Conservation (phyloP, 2,888 invertebrate genomes). For the Oegoconia quadripuncta region DNA sequence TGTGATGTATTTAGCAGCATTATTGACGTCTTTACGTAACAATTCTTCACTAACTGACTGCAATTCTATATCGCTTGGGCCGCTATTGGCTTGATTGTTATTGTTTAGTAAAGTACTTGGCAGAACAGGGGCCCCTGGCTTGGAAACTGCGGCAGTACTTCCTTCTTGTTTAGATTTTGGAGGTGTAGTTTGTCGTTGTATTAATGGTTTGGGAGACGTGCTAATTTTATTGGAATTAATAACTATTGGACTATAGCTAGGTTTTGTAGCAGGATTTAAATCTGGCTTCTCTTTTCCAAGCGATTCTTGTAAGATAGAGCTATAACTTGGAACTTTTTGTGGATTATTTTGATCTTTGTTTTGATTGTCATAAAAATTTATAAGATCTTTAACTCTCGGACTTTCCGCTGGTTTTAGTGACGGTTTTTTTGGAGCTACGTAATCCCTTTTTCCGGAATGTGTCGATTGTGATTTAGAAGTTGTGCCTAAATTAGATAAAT, state of each 20-base stretch:
- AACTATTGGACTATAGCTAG: slow-evolving; percentile 55
- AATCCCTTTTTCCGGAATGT: slow-evolving; percentile 50
- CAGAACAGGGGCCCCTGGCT: slow-evolving; percentile 41
- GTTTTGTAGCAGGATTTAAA: slow-evolving; percentile 36
- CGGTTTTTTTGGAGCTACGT: slow-evolving; percentile 51
- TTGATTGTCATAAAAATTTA: slow-evolving; percentile 58
- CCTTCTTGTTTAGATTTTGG: slow-evolving; percentile 18
- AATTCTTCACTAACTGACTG: slow-evolving; percentile 85
- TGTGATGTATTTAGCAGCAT: slow-evolving; percentile 83
- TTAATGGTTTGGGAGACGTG: slow-evolving; percentile 33
- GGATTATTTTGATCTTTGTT: slow-evolving; percentile 32
- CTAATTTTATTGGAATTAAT: slow-evolving; percentile 44
- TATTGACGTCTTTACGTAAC: slow-evolving; percentile 85
- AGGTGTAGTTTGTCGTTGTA: slow-evolving; percentile 24
- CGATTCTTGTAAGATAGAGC: slow-evolving; percentile 49
- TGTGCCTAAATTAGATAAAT: slow-evolving; percentile 3
- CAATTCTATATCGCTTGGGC: slow-evolving; percentile 80
- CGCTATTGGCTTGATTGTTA: slow-evolving; percentile 33
- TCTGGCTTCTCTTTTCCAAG: slow-evolving; percentile 25
- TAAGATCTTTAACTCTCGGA: slow-evolving; percentile 57
- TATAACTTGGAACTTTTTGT: slow-evolving; percentile 56
- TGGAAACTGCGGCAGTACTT: slow-evolving; percentile 20
- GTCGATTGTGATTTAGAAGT: slow-evolving; percentile 21
- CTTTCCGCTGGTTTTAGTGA: slow-evolving; percentile 29
- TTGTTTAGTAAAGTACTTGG: slow-evolving; percentile 70